phyloP scores from a whole-genome alignment of 2,797 vertebrate genomes.

The Falco concolor region DNA sequence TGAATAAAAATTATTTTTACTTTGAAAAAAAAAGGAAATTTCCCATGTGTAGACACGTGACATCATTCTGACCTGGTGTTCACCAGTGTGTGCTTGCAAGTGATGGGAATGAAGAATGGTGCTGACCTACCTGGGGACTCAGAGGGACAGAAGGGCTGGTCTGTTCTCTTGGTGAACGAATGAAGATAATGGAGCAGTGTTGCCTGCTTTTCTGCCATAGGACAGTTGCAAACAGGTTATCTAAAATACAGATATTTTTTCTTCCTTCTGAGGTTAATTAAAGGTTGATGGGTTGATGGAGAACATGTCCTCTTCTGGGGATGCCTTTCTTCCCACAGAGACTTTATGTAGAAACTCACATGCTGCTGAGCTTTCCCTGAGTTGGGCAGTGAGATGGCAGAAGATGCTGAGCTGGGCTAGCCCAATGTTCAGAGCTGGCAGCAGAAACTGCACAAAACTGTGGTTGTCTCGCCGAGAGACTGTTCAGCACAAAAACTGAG shows the following conservation, averaged over 20 bases:
- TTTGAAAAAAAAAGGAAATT: neutral
- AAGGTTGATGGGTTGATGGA: neutral
- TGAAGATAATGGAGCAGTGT: neutral
- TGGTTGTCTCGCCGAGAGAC: rapidly evolving
- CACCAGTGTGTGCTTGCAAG: neutral
- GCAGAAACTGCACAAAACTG: neutral
- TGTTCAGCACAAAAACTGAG: neutral
- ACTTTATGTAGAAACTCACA: neutral
- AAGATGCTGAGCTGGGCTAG: neutral
- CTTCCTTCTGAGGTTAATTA: neutral
- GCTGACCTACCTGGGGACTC: neutral
- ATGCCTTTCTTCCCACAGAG: neutral
- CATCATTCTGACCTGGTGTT: neutral
- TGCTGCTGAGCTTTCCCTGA: neutral
- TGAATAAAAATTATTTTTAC: neutral
- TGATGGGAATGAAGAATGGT: neutral
- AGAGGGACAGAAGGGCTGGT: neutral
- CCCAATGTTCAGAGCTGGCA: neutral
- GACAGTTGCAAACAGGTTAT: neutral
- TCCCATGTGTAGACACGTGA: neutral
- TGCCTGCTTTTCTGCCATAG: neutral
- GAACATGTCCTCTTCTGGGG: neutral
- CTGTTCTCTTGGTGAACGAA: neutral
- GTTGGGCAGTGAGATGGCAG: neutral
- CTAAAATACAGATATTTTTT: neutral